Conservation (phyloP, 2,797 vertebrate species). For the Lepus oiostolus region DNA sequence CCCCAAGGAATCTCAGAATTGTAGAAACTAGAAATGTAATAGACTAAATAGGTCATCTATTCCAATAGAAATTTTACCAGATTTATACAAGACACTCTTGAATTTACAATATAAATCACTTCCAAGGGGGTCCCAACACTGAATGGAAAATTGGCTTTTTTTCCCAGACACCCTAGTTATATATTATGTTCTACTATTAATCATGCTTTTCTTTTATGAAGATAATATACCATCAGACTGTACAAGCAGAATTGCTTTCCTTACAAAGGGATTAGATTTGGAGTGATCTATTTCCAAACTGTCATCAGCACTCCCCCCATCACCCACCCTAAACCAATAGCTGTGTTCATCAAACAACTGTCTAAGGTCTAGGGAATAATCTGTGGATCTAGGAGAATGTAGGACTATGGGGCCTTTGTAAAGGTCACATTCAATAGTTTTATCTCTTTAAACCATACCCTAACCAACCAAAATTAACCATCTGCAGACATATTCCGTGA, state of each 20-base stretch:
- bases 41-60: conserved; percentile 84
- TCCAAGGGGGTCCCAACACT: conserved; percentile 72
- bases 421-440: neutral
- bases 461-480: conserved; percentile 49
- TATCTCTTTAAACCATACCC: conserved; percentile 1
- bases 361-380: neutral
- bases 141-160: conserved; percentile 72
- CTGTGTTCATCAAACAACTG: conserved; percentile 8
- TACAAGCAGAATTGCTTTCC: conserved; percentile 61
- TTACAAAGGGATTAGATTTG: conserved; percentile 58
- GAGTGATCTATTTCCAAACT: conserved; percentile 53
- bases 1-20: conserved; percentile 80
- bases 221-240: conserved; percentile 54
- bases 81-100: conserved; percentile 76
- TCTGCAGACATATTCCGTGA: neutral
- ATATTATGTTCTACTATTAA: conserved; percentile 73
- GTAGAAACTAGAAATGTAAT: conserved; percentile 78
- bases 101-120: conserved; percentile 81
- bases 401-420: neutral
- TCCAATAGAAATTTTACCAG: conserved; percentile 79
- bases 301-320: neutral
- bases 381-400: neutral
- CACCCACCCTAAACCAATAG: neutral
- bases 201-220: conserved; percentile 73
- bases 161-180: conserved; percentile 25